Evolutionary conservation across 2,797 vertebrate genomes (phyloP).

Genomic region (Characodon lateralis): DNA sequence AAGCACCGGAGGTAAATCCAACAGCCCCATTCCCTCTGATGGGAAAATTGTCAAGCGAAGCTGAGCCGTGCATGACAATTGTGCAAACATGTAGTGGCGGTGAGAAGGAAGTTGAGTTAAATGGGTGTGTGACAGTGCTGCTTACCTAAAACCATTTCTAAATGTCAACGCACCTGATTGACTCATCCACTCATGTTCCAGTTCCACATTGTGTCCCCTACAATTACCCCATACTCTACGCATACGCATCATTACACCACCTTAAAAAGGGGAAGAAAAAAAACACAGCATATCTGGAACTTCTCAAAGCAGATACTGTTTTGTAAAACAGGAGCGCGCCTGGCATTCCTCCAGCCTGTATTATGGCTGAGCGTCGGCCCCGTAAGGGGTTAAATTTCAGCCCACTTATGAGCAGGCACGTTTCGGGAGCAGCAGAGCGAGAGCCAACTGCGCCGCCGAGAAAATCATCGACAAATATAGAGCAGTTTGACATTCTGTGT

Average conservation of each 20-base stretch:
- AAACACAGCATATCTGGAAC: constrained; percentile 43
- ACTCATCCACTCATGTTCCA: constrained; percentile 53
- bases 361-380: constrained; percentile 72
- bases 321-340: constrained; percentile 47
- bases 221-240: constrained; percentile 58
- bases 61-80: constrained; percentile 17
- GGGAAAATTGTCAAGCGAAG: constrained; percentile 21
- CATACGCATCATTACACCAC: constrained; percentile 50
- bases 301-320: constrained; percentile 64
- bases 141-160: background rate
- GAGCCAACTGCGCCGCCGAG: constrained; percentile 61
- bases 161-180: constrained; percentile 49
- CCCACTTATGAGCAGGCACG: constrained; percentile 70
- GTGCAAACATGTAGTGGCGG: constrained; percentile 43
- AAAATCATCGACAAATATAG: constrained; percentile 70
- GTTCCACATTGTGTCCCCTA: constrained; percentile 60
- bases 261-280: constrained; percentile 30
- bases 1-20: background rate
- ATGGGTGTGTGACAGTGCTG: constrained; percentile 21
- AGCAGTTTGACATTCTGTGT: constrained; percentile 73
- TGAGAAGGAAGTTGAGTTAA: constrained; percentile 32
- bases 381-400: constrained; percentile 75
- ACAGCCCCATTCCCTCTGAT: background rate
- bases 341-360: constrained; percentile 77
- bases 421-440: constrained; percentile 59